Conservation (phyloP, 2,797 vertebrate genomes). For the Oreochromis mossambicus region DNA sequence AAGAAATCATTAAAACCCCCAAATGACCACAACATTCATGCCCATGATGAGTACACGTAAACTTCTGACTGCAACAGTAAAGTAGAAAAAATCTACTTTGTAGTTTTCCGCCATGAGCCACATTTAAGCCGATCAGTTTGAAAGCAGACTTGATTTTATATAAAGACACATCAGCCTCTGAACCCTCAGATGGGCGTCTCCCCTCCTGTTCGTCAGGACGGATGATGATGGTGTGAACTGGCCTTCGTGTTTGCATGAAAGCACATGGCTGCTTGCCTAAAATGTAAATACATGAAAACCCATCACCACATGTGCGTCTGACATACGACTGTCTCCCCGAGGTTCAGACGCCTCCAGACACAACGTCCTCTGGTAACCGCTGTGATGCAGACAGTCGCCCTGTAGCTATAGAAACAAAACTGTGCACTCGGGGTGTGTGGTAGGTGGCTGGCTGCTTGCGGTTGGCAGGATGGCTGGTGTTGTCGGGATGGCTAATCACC, state of each 20-base stretch:
- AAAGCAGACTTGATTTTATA: not conserved
- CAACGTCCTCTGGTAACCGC: conserved; percentile 46
- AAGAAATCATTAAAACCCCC: not conserved
- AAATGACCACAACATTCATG: rapidly evolving
- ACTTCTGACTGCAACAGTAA: not conserved
- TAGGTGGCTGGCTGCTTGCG: conserved; percentile 54
- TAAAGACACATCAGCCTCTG: not conserved
- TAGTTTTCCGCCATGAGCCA: not conserved
- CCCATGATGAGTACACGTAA: not conserved
- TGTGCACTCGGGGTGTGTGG: conserved; percentile 28
- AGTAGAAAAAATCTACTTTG: not conserved
- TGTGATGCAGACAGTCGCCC: conserved; percentile 50
- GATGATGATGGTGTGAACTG: not conserved
- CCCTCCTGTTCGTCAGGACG: not conserved
- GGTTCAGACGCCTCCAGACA: conserved; percentile 52
- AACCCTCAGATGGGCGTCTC: not conserved
- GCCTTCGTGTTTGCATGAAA: not conserved
- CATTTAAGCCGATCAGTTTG: not conserved
- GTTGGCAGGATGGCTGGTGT: conserved; percentile 36
- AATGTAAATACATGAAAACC: conserved; percentile 13
- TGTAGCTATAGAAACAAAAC: conserved; percentile 57
- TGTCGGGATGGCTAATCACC: conserved; percentile 44
- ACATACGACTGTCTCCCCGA: conserved; percentile 33
- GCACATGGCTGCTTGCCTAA: not conserved
- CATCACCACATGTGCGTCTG: conserved; percentile 46